Evolutionary conservation across 64 coral and sea anemone genomes (phyloP).

Genomic region (Anthopleura sola): DNA sequence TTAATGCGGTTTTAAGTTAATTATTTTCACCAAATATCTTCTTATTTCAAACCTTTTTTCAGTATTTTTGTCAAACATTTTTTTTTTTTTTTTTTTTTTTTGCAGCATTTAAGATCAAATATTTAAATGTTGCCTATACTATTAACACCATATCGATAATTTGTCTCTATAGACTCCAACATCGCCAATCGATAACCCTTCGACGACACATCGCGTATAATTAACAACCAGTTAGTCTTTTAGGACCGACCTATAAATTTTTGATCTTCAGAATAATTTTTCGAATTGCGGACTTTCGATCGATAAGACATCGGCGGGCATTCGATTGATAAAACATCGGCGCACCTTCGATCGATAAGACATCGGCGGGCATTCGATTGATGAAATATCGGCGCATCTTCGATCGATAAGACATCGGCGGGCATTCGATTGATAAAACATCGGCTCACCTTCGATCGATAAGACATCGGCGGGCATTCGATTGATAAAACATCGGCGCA

Average conservation of each 20-base stretch:
- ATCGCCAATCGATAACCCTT: not conserved
- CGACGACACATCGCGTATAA: not conserved
- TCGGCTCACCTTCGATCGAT: too few species aligned
- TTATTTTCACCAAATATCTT: not conserved
- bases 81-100: not conserved
- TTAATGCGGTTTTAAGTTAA: not conserved
- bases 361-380: too few species aligned
- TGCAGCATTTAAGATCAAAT: not conserved
- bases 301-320: too few species aligned
- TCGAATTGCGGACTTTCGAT: not conserved
- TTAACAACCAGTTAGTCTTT: too few species aligned
- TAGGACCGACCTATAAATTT: not conserved
- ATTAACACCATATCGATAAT: not conserved
- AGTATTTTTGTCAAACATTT: not conserved
- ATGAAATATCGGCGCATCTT: too few species aligned
- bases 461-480: too few species aligned
- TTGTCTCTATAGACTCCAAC: not conserved
- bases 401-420: too few species aligned
- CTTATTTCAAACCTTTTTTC: not conserved
- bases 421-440: too few species aligned
- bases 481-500: too few species aligned
- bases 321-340: too few species aligned
- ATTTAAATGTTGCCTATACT: not conserved
- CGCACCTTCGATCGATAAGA: too few species aligned
- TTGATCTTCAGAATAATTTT: not conserved